Evolutionary conservation across 1,140 invertebrate species (phyloP), one percentile per base, ranked within the genome.

Genomic region (Bombus confusus): DNA sequence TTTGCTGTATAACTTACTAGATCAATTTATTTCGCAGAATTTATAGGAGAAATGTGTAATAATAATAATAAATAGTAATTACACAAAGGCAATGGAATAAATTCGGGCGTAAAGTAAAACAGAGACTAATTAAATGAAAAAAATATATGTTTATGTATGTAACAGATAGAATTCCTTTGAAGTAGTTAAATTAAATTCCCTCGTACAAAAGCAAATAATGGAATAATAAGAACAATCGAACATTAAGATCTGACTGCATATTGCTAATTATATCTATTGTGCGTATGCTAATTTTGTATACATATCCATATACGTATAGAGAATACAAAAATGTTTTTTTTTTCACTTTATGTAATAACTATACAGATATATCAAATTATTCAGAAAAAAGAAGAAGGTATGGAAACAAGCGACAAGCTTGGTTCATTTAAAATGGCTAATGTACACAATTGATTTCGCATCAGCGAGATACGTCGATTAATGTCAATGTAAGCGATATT

Each of bases 401-500:
- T 62, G 12, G 10, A 12, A 62, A 62, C 59, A 12, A 25, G 31
- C 74, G 47, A n/a, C 25, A 76, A 57, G n/a, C 73, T 18, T 8
- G 43, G 43, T 25, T 75, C n/a, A 28, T 78, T 78, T 43, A 59
- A 78, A 64, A 78, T 39, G 25, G 34, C n/a, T 66, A 79, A 66
- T 43, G 43, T 34, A 25, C 28, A 22, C 34, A 77, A 68, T 83
- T 77, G 72, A 41, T 43, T 66, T 83, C 34, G 43, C 68, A 68
- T 72, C 43, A 41, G 12, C 18, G 34, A 25, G 22, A 68, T 83
- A 47, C 43, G 64, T 77, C 43, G 57, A 34, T 66, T 71, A 52
- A 52, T 73, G 78, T 64, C 57, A 47, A 64, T 80, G 78, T 66
- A 85, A 59, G 83, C 78, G 78, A 62, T 85, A 73, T 47, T 62